Base-by-base conservation (phyloP, 2,113 vertebrate species). In the Brevimyrus niger region DNA sequence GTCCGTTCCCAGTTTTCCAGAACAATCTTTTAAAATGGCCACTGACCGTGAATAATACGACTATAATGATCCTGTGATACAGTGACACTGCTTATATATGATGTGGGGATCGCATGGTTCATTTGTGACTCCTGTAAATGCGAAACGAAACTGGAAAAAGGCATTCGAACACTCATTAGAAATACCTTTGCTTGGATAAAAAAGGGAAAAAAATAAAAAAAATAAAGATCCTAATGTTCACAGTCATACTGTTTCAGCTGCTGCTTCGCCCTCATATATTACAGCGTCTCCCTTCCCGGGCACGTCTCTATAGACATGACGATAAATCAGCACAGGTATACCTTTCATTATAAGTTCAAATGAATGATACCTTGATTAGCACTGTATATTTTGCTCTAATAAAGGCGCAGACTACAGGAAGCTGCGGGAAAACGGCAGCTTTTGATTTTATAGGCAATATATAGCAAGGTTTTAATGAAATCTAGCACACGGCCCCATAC, bases 321-420 rank as follows among this genome's bases (percentile, higher is more conserved):
- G 73, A 15, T 80, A 69, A 69, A 69, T 69, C 61, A 69, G 61
- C 61, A 38, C 73, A 80, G 15, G 73, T 38, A 80, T 80, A 8
- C 17, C 31, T 80, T 80, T 38, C 35, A 80, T 42, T 80, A 8
- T 42, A 42, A 42, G 73, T 80, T 42, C 11, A 80, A 80, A 42
- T 69, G 61, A 27, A 69, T 69, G 27, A 31, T 69, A 31, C n/a
- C 10, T 69, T 69, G 93, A 92, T 92, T 91, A 93, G 89, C 91
- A 90, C 76, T 94, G 31, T 48, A 31, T 44, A 47, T 38, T 50
- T 94, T 91, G 92, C 88, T 93, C 50, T 61, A 86, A 93, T 92
- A 90, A 94, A 94, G 93, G 92, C 89, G 90, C 91, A 89, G 92
- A 91, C 90, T 89, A 92, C 93, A 93, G 91, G 92, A 87, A 89